Evolutionary conservation across 1,140 invertebrate species (phyloP).

Genomic region (Macrostomum lignano): DNA sequence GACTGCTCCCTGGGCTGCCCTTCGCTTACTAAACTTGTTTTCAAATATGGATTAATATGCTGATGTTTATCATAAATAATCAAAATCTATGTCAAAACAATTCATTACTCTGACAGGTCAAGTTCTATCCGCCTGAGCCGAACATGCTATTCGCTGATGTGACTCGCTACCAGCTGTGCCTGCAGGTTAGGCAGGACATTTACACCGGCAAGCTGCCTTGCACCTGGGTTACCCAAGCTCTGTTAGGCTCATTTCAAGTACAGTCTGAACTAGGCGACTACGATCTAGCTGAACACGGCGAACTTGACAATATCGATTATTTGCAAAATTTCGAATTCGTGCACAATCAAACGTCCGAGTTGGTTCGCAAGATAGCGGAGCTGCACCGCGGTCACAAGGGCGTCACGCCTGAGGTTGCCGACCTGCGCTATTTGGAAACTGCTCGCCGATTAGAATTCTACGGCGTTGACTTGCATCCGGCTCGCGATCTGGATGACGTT

Average conservation of each 20-base stretch:
- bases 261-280: constrained; percentile 91
- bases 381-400: constrained; percentile 74
- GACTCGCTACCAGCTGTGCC: constrained; percentile 62
- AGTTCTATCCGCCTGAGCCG: constrained; percentile 95
- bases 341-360: constrained; percentile 47
- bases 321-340: constrained; percentile 64
- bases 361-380: constrained; percentile 78
- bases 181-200: constrained; percentile 79
- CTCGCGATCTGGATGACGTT: constrained; percentile 63
- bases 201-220: constrained; percentile 62
- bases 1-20: no score
- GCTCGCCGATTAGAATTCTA: constrained; percentile 93
- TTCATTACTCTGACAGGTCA: constrained; percentile 54
- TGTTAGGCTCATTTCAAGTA: constrained; percentile 77
- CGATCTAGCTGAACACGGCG: constrained; percentile 49
- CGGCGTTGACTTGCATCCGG: constrained; percentile 73
- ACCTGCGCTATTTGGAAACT: constrained; percentile 79
- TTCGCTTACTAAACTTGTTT: no score
- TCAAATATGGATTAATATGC: neutral
- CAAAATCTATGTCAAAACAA: neutral
- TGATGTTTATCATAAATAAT: neutral
- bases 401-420: constrained; percentile 74
- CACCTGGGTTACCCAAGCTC: constrained; percentile 75
- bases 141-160: constrained; percentile 77
- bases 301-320: constrained; percentile 34